These are phyloP conservation scores for Dipodomys spectabilis DNA, from an alignment of 2,113 vertebrate genomes.

Conservation along the genomic window DNA sequence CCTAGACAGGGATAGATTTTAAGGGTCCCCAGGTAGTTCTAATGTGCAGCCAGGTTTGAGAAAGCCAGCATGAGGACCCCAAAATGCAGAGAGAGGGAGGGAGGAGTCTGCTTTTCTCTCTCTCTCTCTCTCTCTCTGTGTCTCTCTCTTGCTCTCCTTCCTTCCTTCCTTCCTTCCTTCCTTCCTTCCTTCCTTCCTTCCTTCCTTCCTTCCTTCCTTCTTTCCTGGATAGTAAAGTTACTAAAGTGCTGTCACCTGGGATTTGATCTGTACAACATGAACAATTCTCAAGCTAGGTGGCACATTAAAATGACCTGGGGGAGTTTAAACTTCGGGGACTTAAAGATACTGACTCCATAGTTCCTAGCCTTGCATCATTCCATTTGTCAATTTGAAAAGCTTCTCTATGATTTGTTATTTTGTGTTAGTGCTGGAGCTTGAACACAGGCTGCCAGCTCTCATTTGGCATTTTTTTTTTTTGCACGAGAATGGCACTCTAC, in stretches of 20 bases:
- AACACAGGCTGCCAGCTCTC: no score
- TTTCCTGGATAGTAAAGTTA: background rate
- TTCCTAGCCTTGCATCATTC: background rate
- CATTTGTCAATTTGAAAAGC: background rate
- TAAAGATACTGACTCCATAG: background rate
- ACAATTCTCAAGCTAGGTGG: background rate
- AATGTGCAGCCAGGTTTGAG: background rate
- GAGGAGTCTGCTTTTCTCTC: no score
- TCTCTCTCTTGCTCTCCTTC: fast-evolving
- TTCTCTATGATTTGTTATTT: background rate
- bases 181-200: no score
- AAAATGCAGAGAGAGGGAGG: background rate
- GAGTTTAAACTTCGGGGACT: background rate
- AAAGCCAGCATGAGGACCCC: background rate
- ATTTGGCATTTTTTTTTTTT: no score
- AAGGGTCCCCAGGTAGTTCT: background rate
- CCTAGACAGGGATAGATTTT: fast-evolving
- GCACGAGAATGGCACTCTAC: no score
- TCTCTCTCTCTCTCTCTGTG: no score
- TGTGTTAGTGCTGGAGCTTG: no score
- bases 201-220: no score
- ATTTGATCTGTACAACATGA: background rate
- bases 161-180: no score
- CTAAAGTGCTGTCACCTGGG: background rate
- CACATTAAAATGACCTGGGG: background rate